These are phyloP conservation scores for Chloroclysta siterata DNA, from an alignment of 2,888 invertebrate species.

Conservation along the genomic window DNA sequence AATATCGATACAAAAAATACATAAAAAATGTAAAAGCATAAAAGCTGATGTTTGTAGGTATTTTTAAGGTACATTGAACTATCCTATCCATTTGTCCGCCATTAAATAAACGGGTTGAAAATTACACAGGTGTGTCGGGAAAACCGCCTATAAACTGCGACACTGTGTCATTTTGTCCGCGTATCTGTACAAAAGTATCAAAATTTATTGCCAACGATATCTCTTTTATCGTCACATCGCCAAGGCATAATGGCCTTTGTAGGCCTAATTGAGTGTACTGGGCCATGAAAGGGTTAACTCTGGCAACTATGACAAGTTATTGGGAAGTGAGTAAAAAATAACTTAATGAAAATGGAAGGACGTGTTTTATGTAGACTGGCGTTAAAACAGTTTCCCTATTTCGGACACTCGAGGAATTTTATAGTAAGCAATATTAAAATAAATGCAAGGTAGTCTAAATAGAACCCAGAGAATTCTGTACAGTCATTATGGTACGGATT, in stretches of 20 bases:
- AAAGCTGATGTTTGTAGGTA: not conserved
- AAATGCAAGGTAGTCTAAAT: too few relatives aligned
- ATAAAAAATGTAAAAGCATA: too few relatives aligned
- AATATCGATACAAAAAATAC: too few relatives aligned
- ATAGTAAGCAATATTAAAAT: too few relatives aligned
- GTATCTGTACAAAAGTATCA: conserved; percentile 35
- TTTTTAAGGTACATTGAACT: conserved; percentile 16
- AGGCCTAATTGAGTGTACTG: conserved; percentile 25
- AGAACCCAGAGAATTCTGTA: too few relatives aligned
- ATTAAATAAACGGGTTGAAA: conserved; percentile 29
- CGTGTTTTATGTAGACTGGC: conserved; percentile 14
- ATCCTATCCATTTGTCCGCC: conserved; percentile 7
- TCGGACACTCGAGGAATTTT: not conserved
- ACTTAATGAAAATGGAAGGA: not conserved
- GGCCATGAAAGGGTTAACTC: conserved; percentile 16
- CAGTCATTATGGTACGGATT: too few relatives aligned
- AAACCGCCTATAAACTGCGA: conserved; percentile 36
- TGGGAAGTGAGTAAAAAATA: conserved; percentile 23
- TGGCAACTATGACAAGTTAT: conserved; percentile 20
- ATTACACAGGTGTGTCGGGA: conserved; percentile 39
- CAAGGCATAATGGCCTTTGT: conserved; percentile 20
- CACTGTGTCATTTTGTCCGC: conserved; percentile 30
- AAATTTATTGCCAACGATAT: conserved; percentile 31
- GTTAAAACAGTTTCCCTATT: conserved; percentile 2
- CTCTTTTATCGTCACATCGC: conserved; percentile 28